Base-by-base conservation (phyloP, 1,140 invertebrate genomes). In the Calliphora vicina region DNA sequence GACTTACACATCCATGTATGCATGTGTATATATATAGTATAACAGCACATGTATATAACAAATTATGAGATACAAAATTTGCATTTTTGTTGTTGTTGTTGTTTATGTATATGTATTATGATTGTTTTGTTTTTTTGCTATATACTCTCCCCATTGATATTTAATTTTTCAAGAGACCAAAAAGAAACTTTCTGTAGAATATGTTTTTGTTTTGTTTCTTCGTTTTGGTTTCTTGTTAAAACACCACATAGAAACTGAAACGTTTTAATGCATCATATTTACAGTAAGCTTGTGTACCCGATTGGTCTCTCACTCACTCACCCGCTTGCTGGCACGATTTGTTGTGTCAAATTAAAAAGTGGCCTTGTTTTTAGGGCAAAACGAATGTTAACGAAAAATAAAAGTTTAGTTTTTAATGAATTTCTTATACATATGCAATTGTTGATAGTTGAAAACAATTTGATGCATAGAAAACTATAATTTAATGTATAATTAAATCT, bases 321-420 rank as follows among this genome's bases (percentile, higher is more conserved):
- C 35, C 35, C 35, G 35, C 35, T 35, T 8, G 50, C 50, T 35
- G 10, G 50, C 50, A n/a, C 50, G 50, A 57, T 17, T 35, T 57
- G 15, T 57, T 67, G 1, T 25, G 9, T 67, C 3, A 20, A 67
- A 10, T 67, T 20, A 12, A 5, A 25, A 67, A 67, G 20, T 67
- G 61, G 61, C 61, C 61, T 67, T 67, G 61, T 67, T 67, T 67
- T 67, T 67, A 25, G 61, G 61, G 61, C 20, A 23, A 67, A 67
- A 25, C 9, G 23, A 23, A 6, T 67, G 61, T 5, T n/a, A 57
- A n/a, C n/a, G 61, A 67, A 67, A 23, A 67, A 67, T 1, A 57
- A 6, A 57, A 57, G n/a, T n/a, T n/a, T n/a, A n/a, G n/a, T n/a
- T n/a, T n/a, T n/a, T n/a, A n/a, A n/a, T n/a, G n/a, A n/a, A n/a